Conservation (phyloP, 2,888 invertebrate species). For the Catocala fraxini region DNA sequence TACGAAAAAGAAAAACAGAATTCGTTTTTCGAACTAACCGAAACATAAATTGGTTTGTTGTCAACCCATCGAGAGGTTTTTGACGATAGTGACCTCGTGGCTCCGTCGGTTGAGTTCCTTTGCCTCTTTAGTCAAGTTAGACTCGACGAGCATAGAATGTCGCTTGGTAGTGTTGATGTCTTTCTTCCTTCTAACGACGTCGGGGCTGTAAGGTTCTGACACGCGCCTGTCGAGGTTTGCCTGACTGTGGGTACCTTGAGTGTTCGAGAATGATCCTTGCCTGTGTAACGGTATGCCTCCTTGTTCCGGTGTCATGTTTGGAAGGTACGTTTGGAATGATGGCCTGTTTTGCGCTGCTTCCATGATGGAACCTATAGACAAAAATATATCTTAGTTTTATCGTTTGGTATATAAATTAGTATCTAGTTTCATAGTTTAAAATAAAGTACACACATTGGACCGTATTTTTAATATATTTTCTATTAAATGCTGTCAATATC, state of each 20-base stretch:
- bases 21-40: conserved; percentile 41
- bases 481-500: too few relatives aligned
- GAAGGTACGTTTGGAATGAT: conserved; percentile 84
- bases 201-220: conserved; percentile 79
- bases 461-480: too few relatives aligned
- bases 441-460: background rate
- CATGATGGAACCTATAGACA: conserved; percentile 88
- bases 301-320: conserved; percentile 67
- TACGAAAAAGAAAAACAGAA: conserved; percentile 33
- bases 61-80: conserved; percentile 84
- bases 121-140: conserved; percentile 71
- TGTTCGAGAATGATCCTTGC: conserved; percentile 68
- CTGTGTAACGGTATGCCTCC: conserved; percentile 65
- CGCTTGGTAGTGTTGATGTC: conserved; percentile 71
- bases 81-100: conserved; percentile 75
- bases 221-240: conserved; percentile 70
- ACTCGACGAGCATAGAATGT: conserved; percentile 82
- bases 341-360: conserved; percentile 90
- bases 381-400: conserved; percentile 2
- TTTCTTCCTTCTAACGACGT: conserved; percentile 78
- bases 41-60: conserved; percentile 46
- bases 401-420: too few relatives aligned
- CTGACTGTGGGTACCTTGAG: conserved; percentile 54
- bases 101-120: conserved; percentile 79
- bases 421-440: background rate